A percentile compares a stretch with the other conserved stretches of the same genome.
Evolutionary conservation across 2,888 invertebrate species (phyloP).

Genomic region (Trimorus sp.): DNA sequence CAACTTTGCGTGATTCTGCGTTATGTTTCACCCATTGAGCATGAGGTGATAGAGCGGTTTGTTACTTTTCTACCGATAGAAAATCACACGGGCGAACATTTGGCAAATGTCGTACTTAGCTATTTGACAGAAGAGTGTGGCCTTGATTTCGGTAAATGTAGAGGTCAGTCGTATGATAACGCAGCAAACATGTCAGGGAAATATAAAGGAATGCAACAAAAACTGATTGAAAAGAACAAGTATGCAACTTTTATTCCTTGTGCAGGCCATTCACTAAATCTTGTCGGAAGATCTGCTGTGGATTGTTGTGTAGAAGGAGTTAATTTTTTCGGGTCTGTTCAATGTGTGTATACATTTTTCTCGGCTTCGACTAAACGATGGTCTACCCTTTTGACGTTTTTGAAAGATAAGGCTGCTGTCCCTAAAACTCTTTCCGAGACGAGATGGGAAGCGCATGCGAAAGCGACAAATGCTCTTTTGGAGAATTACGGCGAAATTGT

Average conservation of each 20-base stretch:
- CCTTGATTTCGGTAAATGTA: constrained; percentile 42
- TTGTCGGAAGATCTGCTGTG: constrained; percentile 36
- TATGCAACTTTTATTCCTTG: constrained; percentile 57
- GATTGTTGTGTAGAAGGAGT: constrained; percentile 69
- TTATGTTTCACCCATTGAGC: constrained; percentile 18
- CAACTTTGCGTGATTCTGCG: constrained; percentile 68
- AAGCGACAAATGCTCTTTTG: constrained; percentile 13
- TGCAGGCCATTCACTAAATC: constrained; percentile 47
- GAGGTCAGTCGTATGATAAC: constrained; percentile 71
- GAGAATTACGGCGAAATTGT: constrained; percentile 12
- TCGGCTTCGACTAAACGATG: constrained; percentile 63
- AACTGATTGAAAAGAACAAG: constrained; percentile 70
- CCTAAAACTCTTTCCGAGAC: constrained; percentile 23
- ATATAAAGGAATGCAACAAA: constrained; percentile 73
- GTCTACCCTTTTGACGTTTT: constrained; percentile 33
- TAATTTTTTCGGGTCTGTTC: constrained; percentile 68
- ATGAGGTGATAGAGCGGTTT: constrained; percentile 52
- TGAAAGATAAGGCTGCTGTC: neutral
- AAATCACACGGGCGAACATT: constrained; percentile 1
- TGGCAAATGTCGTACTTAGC: constrained; percentile 27
- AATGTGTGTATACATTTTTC: constrained; percentile 54
- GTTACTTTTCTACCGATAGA: constrained; percentile 30
- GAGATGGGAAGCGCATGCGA: constrained; percentile 26
- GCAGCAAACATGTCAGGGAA: constrained; percentile 76
- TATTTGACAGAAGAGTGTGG: constrained; percentile 30